Conservation (phyloP, 2,888 invertebrate genomes). For the Andricus curvator region DNA sequence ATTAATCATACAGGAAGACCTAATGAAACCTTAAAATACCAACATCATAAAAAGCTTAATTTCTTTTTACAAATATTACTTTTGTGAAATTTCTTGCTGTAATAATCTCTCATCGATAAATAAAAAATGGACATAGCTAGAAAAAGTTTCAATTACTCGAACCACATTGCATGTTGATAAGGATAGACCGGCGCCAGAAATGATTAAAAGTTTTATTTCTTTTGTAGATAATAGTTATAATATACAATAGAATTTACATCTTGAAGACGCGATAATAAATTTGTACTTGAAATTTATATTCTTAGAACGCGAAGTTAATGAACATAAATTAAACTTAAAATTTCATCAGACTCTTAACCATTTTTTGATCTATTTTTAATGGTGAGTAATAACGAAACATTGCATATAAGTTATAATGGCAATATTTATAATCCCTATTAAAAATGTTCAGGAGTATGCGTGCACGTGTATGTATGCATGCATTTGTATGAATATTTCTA, state of each 20-base stretch:
- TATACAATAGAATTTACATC: constrained; percentile 1
- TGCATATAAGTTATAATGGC: too few relatives aligned
- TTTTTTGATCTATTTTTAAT: too few relatives aligned
- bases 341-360: too few relatives aligned
- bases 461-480: too few relatives aligned
- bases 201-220: constrained; percentile 21
- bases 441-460: too few relatives aligned
- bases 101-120: background rate
- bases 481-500: too few relatives aligned
- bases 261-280: background rate
- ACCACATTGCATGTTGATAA: constrained; percentile 15
- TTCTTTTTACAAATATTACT: background rate
- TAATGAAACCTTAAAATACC: too few relatives aligned
- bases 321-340: too few relatives aligned
- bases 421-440: too few relatives aligned
- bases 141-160: constrained; percentile 22
- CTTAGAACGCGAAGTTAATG: too few relatives aligned
- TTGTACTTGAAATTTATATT: background rate
- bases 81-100: background rate
- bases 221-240: background rate
- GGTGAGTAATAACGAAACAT: too few relatives aligned
- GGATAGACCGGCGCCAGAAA: constrained; percentile 20
- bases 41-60: too few relatives aligned
- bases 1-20: background rate
- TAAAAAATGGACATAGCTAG: background rate